Evolutionary conservation across 2,113 vertebrate species (phyloP).

Genomic region (Shinisaurus crocodilurus): DNA sequence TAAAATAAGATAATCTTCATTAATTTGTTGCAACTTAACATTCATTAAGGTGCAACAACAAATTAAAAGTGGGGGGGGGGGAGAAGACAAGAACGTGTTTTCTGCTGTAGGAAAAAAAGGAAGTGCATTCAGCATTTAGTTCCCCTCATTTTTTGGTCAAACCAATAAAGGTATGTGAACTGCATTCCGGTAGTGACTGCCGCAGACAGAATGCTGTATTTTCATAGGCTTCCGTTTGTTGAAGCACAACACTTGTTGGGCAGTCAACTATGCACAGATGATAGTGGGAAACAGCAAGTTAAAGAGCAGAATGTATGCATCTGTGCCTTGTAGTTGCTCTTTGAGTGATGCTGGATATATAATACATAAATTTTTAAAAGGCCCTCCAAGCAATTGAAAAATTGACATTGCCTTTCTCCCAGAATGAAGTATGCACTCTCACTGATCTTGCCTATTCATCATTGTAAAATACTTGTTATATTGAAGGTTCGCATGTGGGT

Average conservation of each 20-base stretch:
- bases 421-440: too few species aligned
- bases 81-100: not conserved
- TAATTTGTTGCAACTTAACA: not conserved
- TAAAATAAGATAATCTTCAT: too few species aligned
- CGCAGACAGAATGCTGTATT: conserved; percentile 18
- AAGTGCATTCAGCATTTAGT: not conserved
- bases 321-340: conserved; percentile 2
- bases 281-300: conserved; percentile 19
- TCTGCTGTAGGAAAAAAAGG: too few species aligned
- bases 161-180: conserved; percentile 24
- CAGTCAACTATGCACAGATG: conserved; percentile 38
- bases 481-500: too few species aligned
- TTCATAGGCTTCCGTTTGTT: conserved; percentile 54
- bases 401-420: too few species aligned
- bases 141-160: not conserved
- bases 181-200: conserved; percentile 23
- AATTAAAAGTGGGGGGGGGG: too few species aligned
- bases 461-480: too few species aligned
- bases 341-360: not conserved
- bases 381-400: too few species aligned
- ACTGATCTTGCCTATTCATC: too few species aligned
- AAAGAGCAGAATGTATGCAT: conserved; percentile 37
- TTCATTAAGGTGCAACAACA: not conserved
- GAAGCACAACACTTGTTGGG: conserved; percentile 57
- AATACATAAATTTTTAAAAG: too few species aligned